Percentiles rank a stretch among this genome's conserved stretches.
These are phyloP conservation scores for Adoxophyes honmai DNA, from an alignment of 1,140 invertebrate genomes.

Conservation along the genomic window DNA sequence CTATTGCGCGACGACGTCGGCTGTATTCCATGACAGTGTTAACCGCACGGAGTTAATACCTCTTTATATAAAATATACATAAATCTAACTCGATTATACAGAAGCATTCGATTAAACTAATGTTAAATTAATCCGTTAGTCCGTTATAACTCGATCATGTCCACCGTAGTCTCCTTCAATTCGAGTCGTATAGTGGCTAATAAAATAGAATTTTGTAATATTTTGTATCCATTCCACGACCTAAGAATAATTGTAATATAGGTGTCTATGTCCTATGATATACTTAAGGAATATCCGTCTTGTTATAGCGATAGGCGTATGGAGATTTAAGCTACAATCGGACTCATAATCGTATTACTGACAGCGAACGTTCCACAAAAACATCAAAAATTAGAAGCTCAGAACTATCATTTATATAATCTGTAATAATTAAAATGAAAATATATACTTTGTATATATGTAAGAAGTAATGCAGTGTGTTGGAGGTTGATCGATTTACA, in stretches of 20 bases:
- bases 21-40: background rate
- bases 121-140: background rate
- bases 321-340: too few species aligned
- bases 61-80: constrained; percentile 1
- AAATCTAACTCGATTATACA: background rate
- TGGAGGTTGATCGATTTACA: too few species aligned
- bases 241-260: constrained; percentile 61
- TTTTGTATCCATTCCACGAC: constrained; percentile 72
- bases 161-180: background rate
- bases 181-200: constrained; percentile 9
- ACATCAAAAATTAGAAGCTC: too few species aligned
- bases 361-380: too few species aligned
- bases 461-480: too few species aligned
- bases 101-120: background rate
- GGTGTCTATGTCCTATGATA: constrained; percentile 66
- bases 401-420: too few species aligned
- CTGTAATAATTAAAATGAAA: too few species aligned
- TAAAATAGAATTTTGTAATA: constrained; percentile 61
- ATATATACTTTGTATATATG: too few species aligned
- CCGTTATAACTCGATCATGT: constrained; percentile 1
- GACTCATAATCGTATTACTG: too few species aligned
- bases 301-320: constrained; percentile 52
- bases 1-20: too few species aligned
- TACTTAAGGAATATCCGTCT: constrained; percentile 69
- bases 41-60: background rate